A percentile compares a stretch with the other conserved stretches of the same genome.
Conservation (phyloP, 2,797 vertebrate species). For the Oceanodroma leucorhoa region DNA sequence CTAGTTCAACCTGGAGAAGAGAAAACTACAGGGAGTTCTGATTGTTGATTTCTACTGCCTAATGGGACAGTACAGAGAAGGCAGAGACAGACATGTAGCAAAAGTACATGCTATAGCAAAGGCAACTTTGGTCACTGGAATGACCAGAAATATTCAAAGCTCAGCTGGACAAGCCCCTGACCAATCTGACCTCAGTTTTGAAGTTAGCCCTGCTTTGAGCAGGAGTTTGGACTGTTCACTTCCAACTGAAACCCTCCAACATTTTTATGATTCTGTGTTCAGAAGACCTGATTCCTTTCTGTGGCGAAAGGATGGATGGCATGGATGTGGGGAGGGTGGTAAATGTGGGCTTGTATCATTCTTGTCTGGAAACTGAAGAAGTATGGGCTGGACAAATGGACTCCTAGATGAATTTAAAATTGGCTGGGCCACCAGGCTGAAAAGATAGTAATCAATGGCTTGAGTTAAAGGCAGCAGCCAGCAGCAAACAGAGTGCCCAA, state of each 20-base stretch:
- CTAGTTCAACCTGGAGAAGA: neutral
- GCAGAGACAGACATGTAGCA: neutral
- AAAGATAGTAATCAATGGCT: neutral
- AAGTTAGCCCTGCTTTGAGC: neutral
- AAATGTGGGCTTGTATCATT: neutral
- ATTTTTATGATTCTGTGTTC: neutral
- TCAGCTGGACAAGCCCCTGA: neutral
- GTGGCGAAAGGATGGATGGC: neutral
- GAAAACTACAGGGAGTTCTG: neutral
- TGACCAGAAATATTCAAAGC: neutral
- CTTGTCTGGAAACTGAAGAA: neutral
- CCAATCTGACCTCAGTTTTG: neutral
- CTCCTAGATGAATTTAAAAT: neutral
- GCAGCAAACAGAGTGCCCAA: neutral
- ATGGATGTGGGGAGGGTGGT: neutral
- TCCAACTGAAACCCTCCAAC: neutral
- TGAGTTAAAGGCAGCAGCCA: neutral
- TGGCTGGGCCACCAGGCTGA: neutral
- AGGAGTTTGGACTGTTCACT: neutral
- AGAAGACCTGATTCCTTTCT: neutral
- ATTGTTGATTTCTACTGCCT: neutral
- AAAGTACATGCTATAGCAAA: neutral
- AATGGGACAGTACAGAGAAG: neutral
- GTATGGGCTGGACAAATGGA: neutral
- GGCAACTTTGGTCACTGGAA: neutral